phyloP scores from a whole-genome alignment of 92 coral and sea anemone species.

The Scolanthus callimorphus region DNA sequence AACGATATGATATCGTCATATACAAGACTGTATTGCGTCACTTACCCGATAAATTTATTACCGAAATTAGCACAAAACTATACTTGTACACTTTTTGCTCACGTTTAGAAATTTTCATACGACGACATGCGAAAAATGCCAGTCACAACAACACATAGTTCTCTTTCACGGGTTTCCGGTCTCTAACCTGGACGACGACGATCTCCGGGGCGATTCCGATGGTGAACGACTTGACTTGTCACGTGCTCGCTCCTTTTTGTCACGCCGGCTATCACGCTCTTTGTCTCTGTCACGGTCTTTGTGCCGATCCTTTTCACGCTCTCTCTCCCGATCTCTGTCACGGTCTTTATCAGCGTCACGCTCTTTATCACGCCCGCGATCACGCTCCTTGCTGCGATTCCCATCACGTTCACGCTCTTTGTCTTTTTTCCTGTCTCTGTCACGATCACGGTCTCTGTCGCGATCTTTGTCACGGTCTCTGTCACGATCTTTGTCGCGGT shows the following conservation, averaged over 20 bases:
- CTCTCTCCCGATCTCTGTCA: conserved; percentile 17
- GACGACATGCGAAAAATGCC: too few relatives aligned
- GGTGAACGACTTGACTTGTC: conserved; percentile 39
- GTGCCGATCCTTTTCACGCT: conserved; percentile 3
- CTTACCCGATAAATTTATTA: too few relatives aligned
- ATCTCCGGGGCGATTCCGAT: conserved; percentile 56
- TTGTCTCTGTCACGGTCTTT: conserved; percentile 7
- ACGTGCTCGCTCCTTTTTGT: not conserved
- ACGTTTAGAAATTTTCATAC: too few relatives aligned
- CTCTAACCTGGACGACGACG: too few relatives aligned
- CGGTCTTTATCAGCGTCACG: conserved; percentile 23
- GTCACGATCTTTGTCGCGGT: conserved; percentile 33
- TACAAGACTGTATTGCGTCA: too few relatives aligned
- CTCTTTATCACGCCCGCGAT: conserved; percentile 27
- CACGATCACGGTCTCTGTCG: conserved; percentile 12
- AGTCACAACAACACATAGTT: too few relatives aligned
- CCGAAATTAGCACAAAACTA: too few relatives aligned
- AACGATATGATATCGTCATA: too few relatives aligned
- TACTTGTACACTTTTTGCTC: too few relatives aligned
- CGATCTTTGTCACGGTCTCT: conserved; percentile 39
- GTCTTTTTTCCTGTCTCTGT: conserved; percentile 3
- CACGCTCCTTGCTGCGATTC: conserved; percentile 25
- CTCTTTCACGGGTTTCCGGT: too few relatives aligned
- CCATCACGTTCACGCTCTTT: conserved; percentile 27
- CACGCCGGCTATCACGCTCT: conserved; percentile 21